Base-by-base conservation (phyloP, 2,888 invertebrate genomes). In the Sarcophaga rosellei region DNA sequence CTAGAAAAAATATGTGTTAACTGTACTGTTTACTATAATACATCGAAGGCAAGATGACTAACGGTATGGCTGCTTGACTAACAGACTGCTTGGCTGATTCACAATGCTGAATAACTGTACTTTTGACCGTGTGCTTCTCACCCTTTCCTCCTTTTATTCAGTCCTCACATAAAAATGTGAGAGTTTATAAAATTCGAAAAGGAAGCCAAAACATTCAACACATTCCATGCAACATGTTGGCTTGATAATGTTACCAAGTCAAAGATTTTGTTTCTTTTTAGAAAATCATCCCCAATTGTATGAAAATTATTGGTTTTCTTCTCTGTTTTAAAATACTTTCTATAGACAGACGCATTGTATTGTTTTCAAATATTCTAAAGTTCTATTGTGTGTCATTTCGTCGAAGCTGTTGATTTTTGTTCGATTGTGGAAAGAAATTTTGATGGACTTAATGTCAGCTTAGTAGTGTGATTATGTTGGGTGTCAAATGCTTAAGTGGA, bases 31-130 rank as follows among this genome's bases (percentile, higher is more conserved):
- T 15, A 17, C 15, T 15, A 59, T 20, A 21, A 35, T 63, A 15
- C 10, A 47, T 15, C 17, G 15, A 72, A 47, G 65, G 66, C 47
- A 77, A 77, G 82, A 45, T 82, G 72, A 82, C 82, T 25, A 72
- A 72, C 77, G 35, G 47, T 17, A 35, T 77, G 17, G 21, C 70
- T 47, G 63, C 53, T 59, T 75, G 79, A 61, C 76, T 62, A 82
- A 76, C 21, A 23, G 76, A 66, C 66, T 76, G 66, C 57, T 66
- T 59, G 76, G 72, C 81, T 81, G 75, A 57, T 68, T 69, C 61
- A 76, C 75, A 66, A 62, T 68, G 35, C 76, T 59, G 47, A 47
- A 73, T 87, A 86, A 92, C 92, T 92, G 92, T 91, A 92, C 92
- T 90, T 91, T 88, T 88, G 88, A 76, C 87, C 85, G 86, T 80